Percentiles rank a stretch among this genome's conserved stretches.
Conservation (phyloP, 1,140 invertebrate genomes). For the Charaxes varanes region DNA sequence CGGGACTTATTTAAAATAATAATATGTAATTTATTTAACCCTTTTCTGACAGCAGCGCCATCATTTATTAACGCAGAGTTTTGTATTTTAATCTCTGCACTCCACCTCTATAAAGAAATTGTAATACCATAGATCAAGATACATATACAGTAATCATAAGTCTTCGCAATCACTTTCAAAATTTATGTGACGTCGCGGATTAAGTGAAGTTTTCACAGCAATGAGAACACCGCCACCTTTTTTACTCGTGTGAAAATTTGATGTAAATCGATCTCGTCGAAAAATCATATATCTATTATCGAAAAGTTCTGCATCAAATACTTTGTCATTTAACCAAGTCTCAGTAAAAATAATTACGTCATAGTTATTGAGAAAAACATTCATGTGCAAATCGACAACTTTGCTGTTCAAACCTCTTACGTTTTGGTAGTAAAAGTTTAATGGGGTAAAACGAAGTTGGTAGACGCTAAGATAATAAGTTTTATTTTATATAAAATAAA, state of each 20-base stretch:
- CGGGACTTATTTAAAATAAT: too few species aligned
- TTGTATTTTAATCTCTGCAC: too few species aligned
- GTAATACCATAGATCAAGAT: too few species aligned
- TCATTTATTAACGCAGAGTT: too few species aligned
- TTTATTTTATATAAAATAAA: neutral
- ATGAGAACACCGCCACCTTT: conserved; percentile 10
- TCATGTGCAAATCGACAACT: conserved; percentile 3
- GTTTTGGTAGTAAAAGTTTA: conserved; percentile 16
- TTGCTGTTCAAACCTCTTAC: conserved; percentile 12
- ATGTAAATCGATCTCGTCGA: conserved; percentile 6
- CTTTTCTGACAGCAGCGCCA: too few species aligned
- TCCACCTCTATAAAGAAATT: too few species aligned
- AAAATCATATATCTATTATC: conserved; percentile 11
- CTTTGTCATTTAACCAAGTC: conserved; percentile 7
- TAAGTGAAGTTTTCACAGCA: conserved; percentile 1
- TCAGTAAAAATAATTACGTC: conserved; percentile 14
- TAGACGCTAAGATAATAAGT: neutral
- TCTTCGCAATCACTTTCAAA: conserved; percentile 10
- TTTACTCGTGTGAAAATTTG: conserved; percentile 4
- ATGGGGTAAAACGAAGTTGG: neutral
- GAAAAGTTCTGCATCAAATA: conserved; percentile 11
- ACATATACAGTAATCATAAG: too few species aligned
- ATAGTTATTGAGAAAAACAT: conserved; percentile 9
- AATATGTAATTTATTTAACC: too few species aligned
- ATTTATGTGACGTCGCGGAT: neutral